phyloP scores from a whole-genome alignment of 2,113 vertebrate genomes.

The Miniopterus natalensis region DNA sequence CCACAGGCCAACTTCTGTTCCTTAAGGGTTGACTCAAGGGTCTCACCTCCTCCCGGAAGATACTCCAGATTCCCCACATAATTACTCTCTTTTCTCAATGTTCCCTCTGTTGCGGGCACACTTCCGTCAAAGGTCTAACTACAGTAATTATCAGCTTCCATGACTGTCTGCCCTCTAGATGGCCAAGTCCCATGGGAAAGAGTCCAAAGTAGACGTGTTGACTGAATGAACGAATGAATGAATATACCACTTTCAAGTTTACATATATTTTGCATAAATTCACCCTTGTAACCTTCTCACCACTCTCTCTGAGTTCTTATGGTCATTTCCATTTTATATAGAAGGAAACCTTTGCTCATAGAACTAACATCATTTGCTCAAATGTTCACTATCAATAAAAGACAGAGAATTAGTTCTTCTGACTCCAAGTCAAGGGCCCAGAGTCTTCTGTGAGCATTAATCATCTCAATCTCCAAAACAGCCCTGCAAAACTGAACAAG shows the following conservation, averaged over 20 bases:
- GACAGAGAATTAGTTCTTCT: not conserved
- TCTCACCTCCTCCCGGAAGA: not conserved
- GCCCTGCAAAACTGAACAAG: not conserved
- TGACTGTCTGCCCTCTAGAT: not conserved
- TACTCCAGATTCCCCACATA: not conserved
- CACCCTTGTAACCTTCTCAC: not conserved
- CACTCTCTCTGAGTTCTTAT: not conserved
- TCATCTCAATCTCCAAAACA: slow-evolving; percentile 18
- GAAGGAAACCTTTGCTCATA: not conserved
- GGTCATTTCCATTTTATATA: not conserved
- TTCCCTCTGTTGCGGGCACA: not conserved
- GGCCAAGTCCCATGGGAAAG: not conserved
- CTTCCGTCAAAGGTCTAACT: not conserved
- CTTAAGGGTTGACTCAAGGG: not conserved
- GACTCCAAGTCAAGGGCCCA: not conserved
- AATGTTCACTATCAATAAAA: slow-evolving; percentile 11
- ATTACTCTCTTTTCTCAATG: not conserved
- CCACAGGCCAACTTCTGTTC: not conserved
- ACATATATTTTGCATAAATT: not conserved
- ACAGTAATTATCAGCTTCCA: not conserved
- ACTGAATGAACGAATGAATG: not conserved
- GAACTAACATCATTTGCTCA: not conserved
- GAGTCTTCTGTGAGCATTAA: not conserved
- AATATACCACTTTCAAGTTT: not conserved
- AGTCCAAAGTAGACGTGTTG: not conserved